Percentiles rank a stretch among this genome's conserved stretches.
Evolutionary conservation across 2,888 invertebrate genomes (phyloP).

Genomic region (Drosophila longiperda): DNA sequence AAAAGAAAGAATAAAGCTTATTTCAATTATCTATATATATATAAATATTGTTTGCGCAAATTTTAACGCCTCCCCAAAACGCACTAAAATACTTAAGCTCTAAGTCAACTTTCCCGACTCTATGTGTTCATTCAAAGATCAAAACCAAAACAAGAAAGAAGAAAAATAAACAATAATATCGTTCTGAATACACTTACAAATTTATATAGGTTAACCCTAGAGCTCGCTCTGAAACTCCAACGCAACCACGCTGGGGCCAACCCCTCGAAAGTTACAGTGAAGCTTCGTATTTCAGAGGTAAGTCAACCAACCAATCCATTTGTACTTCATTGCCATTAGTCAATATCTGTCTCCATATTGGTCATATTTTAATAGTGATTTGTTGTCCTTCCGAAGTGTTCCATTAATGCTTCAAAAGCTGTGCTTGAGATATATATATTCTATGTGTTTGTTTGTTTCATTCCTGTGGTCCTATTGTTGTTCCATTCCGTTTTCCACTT

Average conservation of each 20-base stretch:
- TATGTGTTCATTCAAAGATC: constrained; percentile 71
- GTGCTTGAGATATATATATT: not conserved
- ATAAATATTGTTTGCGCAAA: constrained; percentile 52
- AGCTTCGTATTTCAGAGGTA: constrained; percentile 86
- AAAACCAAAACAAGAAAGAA: constrained; percentile 2
- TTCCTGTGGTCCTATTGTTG: not conserved
- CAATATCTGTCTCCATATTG: not conserved
- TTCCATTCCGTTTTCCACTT: constrained; percentile 10
- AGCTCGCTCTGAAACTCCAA: constrained; percentile 91
- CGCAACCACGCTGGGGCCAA: constrained; percentile 88
- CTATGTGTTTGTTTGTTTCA: not conserved
- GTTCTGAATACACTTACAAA: constrained; percentile 69
- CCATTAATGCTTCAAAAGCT: not conserved
- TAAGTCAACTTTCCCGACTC: constrained; percentile 63
- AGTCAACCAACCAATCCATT: constrained; percentile 66
- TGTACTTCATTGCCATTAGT: constrained; percentile 1
- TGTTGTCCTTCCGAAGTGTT: constrained; percentile 3
- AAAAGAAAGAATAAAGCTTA: constrained; percentile 84
- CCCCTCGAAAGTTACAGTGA: constrained; percentile 86
- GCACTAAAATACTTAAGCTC: constrained; percentile 54
- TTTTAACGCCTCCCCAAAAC: constrained; percentile 61
- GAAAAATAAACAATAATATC: constrained; percentile 56
- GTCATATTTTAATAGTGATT: not conserved
- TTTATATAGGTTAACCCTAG: constrained; percentile 87
- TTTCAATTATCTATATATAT: constrained; percentile 42